Evolutionary conservation across 53 echinoderm and acorn worm species (phyloP).

Genomic region (Paelopatides confundens): DNA sequence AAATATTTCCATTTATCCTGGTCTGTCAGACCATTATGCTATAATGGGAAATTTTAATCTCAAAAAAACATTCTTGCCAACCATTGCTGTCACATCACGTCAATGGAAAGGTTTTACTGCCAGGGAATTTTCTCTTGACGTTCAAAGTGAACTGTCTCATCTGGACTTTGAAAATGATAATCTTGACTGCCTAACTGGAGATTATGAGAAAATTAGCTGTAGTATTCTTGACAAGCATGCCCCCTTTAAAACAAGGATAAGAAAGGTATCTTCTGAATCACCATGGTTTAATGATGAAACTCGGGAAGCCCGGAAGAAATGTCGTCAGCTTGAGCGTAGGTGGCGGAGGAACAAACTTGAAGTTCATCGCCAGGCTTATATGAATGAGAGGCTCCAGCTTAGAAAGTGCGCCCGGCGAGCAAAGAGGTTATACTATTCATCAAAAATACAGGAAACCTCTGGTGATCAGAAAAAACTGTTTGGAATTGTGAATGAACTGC

Average conservation of each 20-base stretch:
- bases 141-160: not conserved
- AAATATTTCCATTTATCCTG: not conserved
- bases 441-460: no score
- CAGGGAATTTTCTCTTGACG: not conserved
- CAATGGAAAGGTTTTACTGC: not conserved
- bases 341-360: no score
- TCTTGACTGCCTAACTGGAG: no score
- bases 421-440: no score
- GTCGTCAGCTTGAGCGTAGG: not conserved
- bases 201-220: no score
- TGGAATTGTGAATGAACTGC: slow-evolving; percentile 37
- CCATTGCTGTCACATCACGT: not conserved
- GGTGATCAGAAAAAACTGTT: slow-evolving; percentile 19
- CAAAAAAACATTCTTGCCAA: not conserved
- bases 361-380: no score
- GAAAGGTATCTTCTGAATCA: not conserved
- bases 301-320: not conserved
- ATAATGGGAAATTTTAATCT: not conserved
- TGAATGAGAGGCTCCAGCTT: no score
- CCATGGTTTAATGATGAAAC: slow-evolving; percentile 34
- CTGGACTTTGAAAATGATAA: no score
- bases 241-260: not conserved
- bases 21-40: slow-evolving; percentile 7
- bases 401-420: no score
- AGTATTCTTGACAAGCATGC: slow-evolving; percentile 24